A percentile compares a stretch with the other conserved stretches of the same genome.
phyloP scores from a whole-genome alignment of 2,888 invertebrate species.

The Chirona hameri region DNA sequence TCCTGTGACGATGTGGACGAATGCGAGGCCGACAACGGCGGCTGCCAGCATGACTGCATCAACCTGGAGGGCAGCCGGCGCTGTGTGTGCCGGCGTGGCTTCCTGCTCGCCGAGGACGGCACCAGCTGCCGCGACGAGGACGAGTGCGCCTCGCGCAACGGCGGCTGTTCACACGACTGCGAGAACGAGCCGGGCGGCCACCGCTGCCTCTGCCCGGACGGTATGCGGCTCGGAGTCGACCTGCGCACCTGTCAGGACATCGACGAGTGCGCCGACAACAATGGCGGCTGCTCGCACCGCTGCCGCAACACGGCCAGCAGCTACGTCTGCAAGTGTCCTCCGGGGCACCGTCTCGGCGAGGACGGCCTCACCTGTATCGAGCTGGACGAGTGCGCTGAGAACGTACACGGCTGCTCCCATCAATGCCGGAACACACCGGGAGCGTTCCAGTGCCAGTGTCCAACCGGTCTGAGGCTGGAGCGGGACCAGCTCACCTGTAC shows the following conservation, averaged over 20 bases:
- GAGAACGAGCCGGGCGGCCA: conserved; percentile 37
- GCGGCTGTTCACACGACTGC: conserved; percentile 38
- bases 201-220: conserved; percentile 37
- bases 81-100: conserved; percentile 38
- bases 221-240: conserved; percentile 34
- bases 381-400: conserved; percentile 61
- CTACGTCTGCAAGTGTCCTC: conserved; percentile 37
- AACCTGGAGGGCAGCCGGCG: conserved; percentile 55
- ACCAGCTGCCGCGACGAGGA: conserved; percentile 38
- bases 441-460: conserved; percentile 58
- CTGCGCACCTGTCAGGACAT: conserved; percentile 52
- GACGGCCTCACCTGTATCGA: conserved; percentile 48
- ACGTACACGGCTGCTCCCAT: conserved; percentile 57
- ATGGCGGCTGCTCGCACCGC: conserved; percentile 57
- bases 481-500: conserved; percentile 39
- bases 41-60: conserved; percentile 62
- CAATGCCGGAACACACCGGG: conserved; percentile 54
- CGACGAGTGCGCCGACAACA: conserved; percentile 58
- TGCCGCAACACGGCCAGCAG: conserved; percentile 53
- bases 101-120: conserved; percentile 36
- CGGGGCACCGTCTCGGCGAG: conserved; percentile 34
- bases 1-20: conserved; percentile 47
- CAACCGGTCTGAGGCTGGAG: conserved; percentile 52
- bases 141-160: conserved; percentile 42
- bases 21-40: conserved; percentile 53